A percentile compares a stretch with the other conserved stretches of the same genome.
Evolutionary conservation across 2,888 invertebrate genomes (phyloP).

Genomic region (Epirrhoe alternata): DNA sequence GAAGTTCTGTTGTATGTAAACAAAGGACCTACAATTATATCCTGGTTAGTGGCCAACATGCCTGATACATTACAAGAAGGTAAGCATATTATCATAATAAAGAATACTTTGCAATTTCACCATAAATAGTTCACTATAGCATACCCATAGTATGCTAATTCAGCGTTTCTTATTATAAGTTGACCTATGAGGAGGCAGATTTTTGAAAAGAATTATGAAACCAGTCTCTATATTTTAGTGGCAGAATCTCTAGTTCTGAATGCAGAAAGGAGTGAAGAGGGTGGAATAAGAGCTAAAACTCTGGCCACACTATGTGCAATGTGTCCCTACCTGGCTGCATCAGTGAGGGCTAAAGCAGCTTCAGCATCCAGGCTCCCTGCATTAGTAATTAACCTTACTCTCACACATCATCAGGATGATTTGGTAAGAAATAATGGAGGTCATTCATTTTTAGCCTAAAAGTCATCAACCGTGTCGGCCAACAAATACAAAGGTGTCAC

Average conservation of each 20-base stretch:
- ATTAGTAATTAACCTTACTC: slow-evolving; percentile 92
- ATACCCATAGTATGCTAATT: too few species aligned
- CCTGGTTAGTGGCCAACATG: slow-evolving; percentile 96
- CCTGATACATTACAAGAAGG: slow-evolving; percentile 97
- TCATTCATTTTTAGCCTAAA: too few species aligned
- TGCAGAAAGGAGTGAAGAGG: slow-evolving; percentile 95
- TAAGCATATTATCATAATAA: too few species aligned
- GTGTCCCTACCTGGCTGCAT: slow-evolving; percentile 94
- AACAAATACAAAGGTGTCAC: too few species aligned
- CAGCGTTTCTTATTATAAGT: too few species aligned
- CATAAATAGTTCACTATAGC: too few species aligned
- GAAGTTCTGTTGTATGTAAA: slow-evolving; percentile 96
- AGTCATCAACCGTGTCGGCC: too few species aligned
- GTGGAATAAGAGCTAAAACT: slow-evolving; percentile 92
- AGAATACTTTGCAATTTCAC: not conserved
- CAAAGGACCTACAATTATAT: slow-evolving; percentile 95
- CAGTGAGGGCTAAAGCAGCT: slow-evolving; percentile 94
- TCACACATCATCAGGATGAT: slow-evolving; percentile 87
- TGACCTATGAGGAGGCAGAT: too few species aligned
- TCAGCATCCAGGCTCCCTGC: slow-evolving; percentile 96
- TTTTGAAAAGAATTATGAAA: not conserved
- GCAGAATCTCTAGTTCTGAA: slow-evolving; percentile 93
- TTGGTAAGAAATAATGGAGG: slow-evolving; percentile 80
- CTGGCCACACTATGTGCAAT: slow-evolving; percentile 93
- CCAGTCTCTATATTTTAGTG: slow-evolving; percentile 80